Conservation (phyloP, 2,888 invertebrate genomes). For the Eucera pruinosa region DNA sequence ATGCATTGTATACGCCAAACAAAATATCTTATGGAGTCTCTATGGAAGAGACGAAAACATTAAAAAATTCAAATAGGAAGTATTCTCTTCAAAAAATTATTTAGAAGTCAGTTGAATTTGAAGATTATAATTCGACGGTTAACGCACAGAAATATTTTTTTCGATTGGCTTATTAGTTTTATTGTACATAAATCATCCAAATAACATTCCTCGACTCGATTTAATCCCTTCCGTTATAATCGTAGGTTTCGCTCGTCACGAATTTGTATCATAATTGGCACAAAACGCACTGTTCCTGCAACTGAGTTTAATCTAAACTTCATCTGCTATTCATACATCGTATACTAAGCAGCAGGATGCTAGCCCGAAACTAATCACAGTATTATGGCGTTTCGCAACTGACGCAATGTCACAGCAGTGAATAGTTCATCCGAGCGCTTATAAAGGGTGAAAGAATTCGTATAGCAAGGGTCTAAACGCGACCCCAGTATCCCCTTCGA, state of each 20-base stretch:
- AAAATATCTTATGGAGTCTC: not conserved
- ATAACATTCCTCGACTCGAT: not conserved
- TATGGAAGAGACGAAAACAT: not conserved
- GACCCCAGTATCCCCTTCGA: too few relatives aligned
- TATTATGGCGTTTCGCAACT: too few relatives aligned
- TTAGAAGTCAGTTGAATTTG: not conserved
- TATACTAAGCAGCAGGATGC: too few relatives aligned
- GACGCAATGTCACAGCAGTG: too few relatives aligned
- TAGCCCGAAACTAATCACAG: too few relatives aligned
- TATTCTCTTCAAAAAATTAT: not conserved
- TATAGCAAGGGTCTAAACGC: too few relatives aligned
- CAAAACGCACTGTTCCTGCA: not conserved
- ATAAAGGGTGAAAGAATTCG: not conserved
- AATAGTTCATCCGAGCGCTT: too few relatives aligned
- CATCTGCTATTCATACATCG: too few relatives aligned
- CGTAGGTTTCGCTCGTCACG: not conserved
- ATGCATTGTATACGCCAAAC: not conserved
- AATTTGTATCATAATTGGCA: not conserved
- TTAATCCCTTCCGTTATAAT: not conserved
- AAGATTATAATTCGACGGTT: not conserved
- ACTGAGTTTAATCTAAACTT: too few relatives aligned
- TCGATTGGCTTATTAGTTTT: not conserved
- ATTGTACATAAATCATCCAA: not conserved
- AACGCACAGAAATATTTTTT: not conserved
- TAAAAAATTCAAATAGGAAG: not conserved